Evolutionary conservation across 2,888 invertebrate species (phyloP).

Genomic region (Beris chalybata): DNA sequence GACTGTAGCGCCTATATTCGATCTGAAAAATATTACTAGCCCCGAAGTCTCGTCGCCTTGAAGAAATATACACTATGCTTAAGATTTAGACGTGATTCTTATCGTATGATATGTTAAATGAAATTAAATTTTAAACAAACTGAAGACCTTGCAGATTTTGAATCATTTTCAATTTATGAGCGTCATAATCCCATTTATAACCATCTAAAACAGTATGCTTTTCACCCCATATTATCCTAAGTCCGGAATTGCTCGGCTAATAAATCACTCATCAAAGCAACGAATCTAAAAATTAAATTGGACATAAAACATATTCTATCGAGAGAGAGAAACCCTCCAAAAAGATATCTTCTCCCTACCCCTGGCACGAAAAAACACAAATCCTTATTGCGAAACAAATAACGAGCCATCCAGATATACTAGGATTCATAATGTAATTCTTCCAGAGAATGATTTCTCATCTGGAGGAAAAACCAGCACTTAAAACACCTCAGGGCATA

Average conservation of each 20-base stretch:
- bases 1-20: no score
- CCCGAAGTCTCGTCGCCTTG: no score
- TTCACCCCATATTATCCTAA: no score
- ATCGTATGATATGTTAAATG: no score
- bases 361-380: conserved; percentile 10
- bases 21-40: no score
- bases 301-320: conserved; percentile 32
- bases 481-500: conserved; percentile 24
- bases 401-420: conserved; percentile 1
- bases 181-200: no score
- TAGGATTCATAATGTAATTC: conserved; percentile 26
- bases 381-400: conserved; percentile 25
- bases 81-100: no score
- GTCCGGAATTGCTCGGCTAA: not conserved
- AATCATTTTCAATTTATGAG: no score
- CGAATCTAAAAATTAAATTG: conserved; percentile 31
- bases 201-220: no score
- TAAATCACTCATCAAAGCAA: conserved; percentile 24
- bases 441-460: not conserved
- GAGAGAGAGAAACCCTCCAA: conserved; percentile 5
- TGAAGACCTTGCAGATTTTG: no score
- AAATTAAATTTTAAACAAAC: no score
- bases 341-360: conserved; percentile 1
- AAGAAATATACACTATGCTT: no score
- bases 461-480: conserved; percentile 1